These are phyloP conservation scores for Poeciliopsis occidentalis DNA, from an alignment of 2,113 vertebrate species.

Conservation along the genomic window DNA sequence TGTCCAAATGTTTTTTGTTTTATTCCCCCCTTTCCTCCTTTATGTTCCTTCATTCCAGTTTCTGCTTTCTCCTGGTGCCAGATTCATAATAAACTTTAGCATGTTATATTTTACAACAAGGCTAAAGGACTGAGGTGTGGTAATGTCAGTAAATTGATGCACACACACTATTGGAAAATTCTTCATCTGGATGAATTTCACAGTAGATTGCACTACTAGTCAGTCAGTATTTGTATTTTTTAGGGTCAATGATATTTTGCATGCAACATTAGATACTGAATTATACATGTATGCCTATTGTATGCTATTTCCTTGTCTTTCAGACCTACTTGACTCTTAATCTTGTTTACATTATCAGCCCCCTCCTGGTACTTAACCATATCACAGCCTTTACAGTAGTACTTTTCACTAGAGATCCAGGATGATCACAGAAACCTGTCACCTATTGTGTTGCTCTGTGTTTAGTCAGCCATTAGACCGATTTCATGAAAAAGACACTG, in stretches of 20 bases:
- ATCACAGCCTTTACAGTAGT: not conserved
- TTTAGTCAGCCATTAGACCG: constrained; percentile 11
- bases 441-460: constrained; percentile 9
- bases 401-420: constrained; percentile 8
- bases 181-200: not conserved
- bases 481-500: constrained; percentile 38
- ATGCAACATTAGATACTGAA: not conserved
- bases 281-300: not conserved
- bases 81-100: not conserved
- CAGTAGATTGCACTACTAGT: not conserved
- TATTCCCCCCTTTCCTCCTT: no score
- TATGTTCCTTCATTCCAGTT: no score
- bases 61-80: not conserved
- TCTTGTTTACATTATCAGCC: not conserved
- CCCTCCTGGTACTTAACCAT: not conserved
- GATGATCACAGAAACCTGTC: constrained; percentile 2
- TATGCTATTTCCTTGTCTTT: not conserved
- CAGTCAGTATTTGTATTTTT: not conserved
- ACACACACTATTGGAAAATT: no score
- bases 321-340: not conserved
- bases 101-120: no score
- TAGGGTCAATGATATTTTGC: not conserved
- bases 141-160: no score
- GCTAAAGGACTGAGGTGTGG: not conserved
- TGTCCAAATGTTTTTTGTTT: no score